These are phyloP conservation scores for Bugula neritina DNA, from an alignment of 2,888 invertebrate genomes.

Conservation along the genomic window DNA sequence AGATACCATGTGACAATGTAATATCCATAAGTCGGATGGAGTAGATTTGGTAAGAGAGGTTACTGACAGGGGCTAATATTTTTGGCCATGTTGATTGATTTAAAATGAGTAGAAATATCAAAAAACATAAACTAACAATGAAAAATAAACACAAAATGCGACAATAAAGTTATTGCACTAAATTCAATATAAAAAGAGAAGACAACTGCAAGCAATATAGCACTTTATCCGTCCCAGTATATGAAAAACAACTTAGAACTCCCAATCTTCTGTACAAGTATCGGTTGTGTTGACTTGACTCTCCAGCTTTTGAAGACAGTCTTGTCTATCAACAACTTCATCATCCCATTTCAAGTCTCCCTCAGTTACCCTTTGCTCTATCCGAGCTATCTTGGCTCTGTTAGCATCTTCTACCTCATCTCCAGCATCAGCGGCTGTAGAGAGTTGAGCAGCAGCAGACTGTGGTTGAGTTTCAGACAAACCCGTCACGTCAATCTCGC, in stretches of 20 bases:
- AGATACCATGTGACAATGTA: neutral
- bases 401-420: neutral
- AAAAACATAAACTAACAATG: too few relatives aligned
- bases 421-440: neutral
- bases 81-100: slow-evolving; percentile 25
- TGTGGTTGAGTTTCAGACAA: slow-evolving; percentile 26
- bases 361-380: slow-evolving; percentile 36
- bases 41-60: slow-evolving; percentile 5
- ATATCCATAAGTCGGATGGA: slow-evolving; percentile 21
- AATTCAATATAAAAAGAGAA: too few relatives aligned
- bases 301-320: slow-evolving; percentile 40
- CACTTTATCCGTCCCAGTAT: too few relatives aligned
- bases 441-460: neutral
- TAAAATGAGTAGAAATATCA: neutral
- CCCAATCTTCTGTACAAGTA: slow-evolving; percentile 39
- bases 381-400: slow-evolving; percentile 37
- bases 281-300: slow-evolving; percentile 37
- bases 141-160: too few relatives aligned
- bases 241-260: slow-evolving; percentile 37
- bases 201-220: too few relatives aligned
- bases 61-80: neutral
- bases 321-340: slow-evolving; percentile 34
- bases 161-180: too few relatives aligned
- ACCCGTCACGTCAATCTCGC: slow-evolving; percentile 29
- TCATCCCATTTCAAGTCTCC: slow-evolving; percentile 41